phyloP scores from a whole-genome alignment of 1,140 invertebrate species.

The Ceratitis capitata region DNA sequence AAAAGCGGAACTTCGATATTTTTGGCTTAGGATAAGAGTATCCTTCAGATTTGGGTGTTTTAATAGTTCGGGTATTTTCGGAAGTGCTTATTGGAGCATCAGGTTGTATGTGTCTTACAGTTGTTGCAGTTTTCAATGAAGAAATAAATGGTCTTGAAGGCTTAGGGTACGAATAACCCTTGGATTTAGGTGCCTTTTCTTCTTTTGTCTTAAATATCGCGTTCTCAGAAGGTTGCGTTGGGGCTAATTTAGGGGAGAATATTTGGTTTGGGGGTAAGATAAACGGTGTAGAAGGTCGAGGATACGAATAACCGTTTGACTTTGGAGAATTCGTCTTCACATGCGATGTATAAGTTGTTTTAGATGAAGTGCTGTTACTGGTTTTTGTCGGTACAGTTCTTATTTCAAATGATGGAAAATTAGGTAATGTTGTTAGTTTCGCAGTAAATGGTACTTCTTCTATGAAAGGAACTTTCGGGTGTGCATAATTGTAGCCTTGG shows the following conservation, averaged over 20 bases:
- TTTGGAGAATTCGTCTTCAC: background rate
- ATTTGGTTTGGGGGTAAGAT: background rate
- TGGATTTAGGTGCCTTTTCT: background rate
- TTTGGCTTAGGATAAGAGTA: constrained; percentile 29
- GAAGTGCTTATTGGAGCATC: background rate
- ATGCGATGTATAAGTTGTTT: too few species aligned
- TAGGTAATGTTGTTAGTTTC: too few species aligned
- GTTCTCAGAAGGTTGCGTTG: background rate
- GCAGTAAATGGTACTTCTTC: too few species aligned
- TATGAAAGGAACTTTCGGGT: too few species aligned
- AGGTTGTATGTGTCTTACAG: background rate
- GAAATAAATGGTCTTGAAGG: background rate
- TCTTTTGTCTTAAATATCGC: background rate
- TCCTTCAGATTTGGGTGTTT: background rate
- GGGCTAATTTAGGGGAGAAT: background rate
- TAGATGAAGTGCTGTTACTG: too few species aligned
- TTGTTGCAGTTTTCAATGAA: background rate
- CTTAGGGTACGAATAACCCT: constrained; percentile 15
- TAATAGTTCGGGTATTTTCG: background rate
- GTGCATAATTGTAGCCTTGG: too few species aligned
- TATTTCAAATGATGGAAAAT: background rate
- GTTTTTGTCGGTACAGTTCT: background rate
- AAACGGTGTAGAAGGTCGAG: background rate
- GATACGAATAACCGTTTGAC: background rate
- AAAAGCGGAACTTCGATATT: too few species aligned